Conservation (phyloP, 2,888 invertebrate genomes). For the Brachynemurus nebulosus region DNA sequence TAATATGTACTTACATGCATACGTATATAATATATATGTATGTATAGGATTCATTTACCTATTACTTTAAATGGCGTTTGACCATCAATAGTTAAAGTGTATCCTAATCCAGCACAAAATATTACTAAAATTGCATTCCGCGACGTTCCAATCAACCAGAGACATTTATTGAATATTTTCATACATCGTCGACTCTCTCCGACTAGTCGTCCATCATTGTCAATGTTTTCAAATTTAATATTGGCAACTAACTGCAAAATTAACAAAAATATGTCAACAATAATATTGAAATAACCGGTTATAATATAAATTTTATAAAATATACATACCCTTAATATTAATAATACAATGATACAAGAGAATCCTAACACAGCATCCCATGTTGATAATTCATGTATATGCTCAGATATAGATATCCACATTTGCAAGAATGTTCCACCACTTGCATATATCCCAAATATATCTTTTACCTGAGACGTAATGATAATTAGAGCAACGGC, state of each 20-base stretch:
- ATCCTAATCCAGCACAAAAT: conserved; percentile 54
- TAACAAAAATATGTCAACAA: conserved; percentile 8
- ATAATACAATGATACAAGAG: conserved; percentile 56
- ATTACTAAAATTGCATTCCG: conserved; percentile 77
- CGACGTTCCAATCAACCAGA: conserved; percentile 68
- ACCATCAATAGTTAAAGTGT: conserved; percentile 38
- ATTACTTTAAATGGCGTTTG: conserved; percentile 52
- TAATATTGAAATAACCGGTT: not conserved
- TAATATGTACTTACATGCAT: not conserved
- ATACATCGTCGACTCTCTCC: conserved; percentile 37
- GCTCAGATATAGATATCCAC: conserved; percentile 55
- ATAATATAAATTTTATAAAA: not conserved
- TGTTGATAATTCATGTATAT: conserved; percentile 47
- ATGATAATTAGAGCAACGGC: conserved; percentile 81
- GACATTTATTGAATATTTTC: conserved; percentile 44
- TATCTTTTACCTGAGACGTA: conserved; percentile 75
- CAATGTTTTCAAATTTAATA: conserved; percentile 39
- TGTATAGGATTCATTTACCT: conserved; percentile 33
- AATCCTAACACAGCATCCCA: conserved; percentile 67
- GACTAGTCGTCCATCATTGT: conserved; percentile 18
- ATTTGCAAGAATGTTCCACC: conserved; percentile 68
- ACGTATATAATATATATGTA: not conserved
- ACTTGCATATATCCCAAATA: conserved; percentile 56
- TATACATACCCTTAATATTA: conserved; percentile 57
- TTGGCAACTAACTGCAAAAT: conserved; percentile 49